phyloP scores from a whole-genome alignment of 2,888 invertebrate species.

The Pyrocoelia pectoralis region DNA sequence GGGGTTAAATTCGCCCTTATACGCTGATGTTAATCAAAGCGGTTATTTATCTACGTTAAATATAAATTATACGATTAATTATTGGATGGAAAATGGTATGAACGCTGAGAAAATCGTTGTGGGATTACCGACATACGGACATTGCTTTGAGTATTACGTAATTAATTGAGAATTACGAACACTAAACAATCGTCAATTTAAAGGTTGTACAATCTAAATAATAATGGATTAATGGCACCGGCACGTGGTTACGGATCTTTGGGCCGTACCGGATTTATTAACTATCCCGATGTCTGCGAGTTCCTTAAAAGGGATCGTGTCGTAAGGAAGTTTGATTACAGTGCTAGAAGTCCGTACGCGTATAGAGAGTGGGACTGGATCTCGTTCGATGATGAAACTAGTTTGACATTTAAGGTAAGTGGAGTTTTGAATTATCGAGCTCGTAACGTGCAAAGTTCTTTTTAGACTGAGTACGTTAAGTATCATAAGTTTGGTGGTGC shows the following conservation, averaged over 20 bases:
- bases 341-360: constrained; percentile 80
- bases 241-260: constrained; percentile 73
- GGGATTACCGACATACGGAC: constrained; percentile 89
- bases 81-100: constrained; percentile 80
- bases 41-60: constrained; percentile 76
- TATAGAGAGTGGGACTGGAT: constrained; percentile 79
- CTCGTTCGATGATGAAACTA: constrained; percentile 78
- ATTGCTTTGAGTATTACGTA: constrained; percentile 76
- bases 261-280: constrained; percentile 74
- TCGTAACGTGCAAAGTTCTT: constrained; percentile 1
- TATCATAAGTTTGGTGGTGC: constrained; percentile 75
- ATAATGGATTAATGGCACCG: constrained; percentile 75
- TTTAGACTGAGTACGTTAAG: constrained; percentile 63
- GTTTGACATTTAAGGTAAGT: constrained; percentile 73
- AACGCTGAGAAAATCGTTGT: constrained; percentile 79
- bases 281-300: constrained; percentile 74
- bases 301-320: constrained; percentile 67
- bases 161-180: no score
- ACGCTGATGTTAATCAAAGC: constrained; percentile 66
- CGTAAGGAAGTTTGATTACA: constrained; percentile 68
- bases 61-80: constrained; percentile 80
- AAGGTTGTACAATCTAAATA: constrained; percentile 71
- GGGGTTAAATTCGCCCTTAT: constrained; percentile 84
- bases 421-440: not conserved
- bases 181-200: constrained; percentile 6